Conservation (phyloP, 2,888 invertebrate species). For the Nephrocerus scutellatus region DNA sequence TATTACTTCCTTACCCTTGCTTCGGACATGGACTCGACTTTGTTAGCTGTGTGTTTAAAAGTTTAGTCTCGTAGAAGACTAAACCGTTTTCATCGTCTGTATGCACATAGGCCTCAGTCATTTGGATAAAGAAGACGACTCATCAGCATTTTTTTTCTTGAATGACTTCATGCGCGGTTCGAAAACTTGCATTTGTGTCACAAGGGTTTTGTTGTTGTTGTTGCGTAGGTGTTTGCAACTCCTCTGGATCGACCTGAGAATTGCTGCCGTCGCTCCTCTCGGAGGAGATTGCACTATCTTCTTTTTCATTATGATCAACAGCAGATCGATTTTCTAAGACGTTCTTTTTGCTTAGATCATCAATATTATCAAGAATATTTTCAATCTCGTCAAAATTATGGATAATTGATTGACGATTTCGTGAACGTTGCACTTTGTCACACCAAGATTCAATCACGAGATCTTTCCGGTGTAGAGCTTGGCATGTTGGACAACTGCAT, state of each 20-base stretch:
- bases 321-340: too few species aligned
- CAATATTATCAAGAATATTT: conserved; percentile 35
- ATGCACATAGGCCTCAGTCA: conserved; percentile 69
- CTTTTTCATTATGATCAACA: too few species aligned
- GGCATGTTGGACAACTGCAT: conserved; percentile 31
- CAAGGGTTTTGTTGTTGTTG: too few species aligned
- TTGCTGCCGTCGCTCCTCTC: too few species aligned
- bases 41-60: conserved; percentile 29
- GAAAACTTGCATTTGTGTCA: conserved; percentile 24
- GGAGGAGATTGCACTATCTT: too few species aligned
- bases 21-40: not conserved
- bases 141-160: conserved; percentile 9
- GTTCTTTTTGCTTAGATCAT: too few species aligned
- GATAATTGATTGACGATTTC: conserved; percentile 33
- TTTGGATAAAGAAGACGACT: conserved; percentile 38
- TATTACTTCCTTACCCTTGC: conserved; percentile 17
- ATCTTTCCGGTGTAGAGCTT: conserved; percentile 22
- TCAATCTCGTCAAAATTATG: conserved; percentile 35
- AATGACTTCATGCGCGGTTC: conserved; percentile 20
- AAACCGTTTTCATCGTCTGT: conserved; percentile 65
- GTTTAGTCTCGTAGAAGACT: conserved; percentile 54
- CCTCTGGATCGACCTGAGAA: too few species aligned
- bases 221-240: too few species aligned
- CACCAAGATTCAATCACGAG: conserved; percentile 42
- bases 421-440: conserved; percentile 40